Evolutionary conservation across 2,888 invertebrate genomes (phyloP), one percentile per base, ranked within the genome.

Genomic region (Oegoconia quadripuncta): DNA sequence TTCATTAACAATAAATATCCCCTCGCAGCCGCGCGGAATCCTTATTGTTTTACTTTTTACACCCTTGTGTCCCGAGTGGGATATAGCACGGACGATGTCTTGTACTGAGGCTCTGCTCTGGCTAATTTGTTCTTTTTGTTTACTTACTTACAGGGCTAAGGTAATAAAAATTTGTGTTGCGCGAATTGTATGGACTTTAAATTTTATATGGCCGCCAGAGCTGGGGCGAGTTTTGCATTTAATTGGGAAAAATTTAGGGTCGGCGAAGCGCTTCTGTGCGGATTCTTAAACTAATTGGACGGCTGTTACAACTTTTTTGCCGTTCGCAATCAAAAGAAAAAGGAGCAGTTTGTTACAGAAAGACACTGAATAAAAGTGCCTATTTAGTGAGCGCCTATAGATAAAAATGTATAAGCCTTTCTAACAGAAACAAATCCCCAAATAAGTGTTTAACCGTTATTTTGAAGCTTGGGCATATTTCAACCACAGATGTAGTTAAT

Each of bases 1-100:
- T 88, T 86, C 88, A 88, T 88, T 88, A 87, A 88, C 88, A 88
- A 88, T 88, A 88, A 88, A 88, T 88, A 88, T 88, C 82, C 81
- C 73, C 75, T 67, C 65, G 80, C 81, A 78, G 79, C 79, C 77
- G 79, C 79, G 74, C 75, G 65, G 82, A 82, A 81, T 87, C 82
- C 84, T 83, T 83, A 86, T 87, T 86, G 86, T 87, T 84, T 84
- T 83, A 86, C 86, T 87, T 86, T 87, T 87, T 86, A 86, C 87
- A 87, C 87, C 83, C 84, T 87, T 84, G 87, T 84, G 84, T 77
- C 80, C 73, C 81, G 70, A 54, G 78, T 56, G 75, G 77, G 76
- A 71, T 65, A 64, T 66, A 64, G 67, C 64, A 52, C 59, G 70
- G 76, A 71, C 74, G 75, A 70, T 75, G 72, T 76, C 80, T 76